Conservation (phyloP, 1,140 invertebrate species). For the Drosophila micromelanica region DNA sequence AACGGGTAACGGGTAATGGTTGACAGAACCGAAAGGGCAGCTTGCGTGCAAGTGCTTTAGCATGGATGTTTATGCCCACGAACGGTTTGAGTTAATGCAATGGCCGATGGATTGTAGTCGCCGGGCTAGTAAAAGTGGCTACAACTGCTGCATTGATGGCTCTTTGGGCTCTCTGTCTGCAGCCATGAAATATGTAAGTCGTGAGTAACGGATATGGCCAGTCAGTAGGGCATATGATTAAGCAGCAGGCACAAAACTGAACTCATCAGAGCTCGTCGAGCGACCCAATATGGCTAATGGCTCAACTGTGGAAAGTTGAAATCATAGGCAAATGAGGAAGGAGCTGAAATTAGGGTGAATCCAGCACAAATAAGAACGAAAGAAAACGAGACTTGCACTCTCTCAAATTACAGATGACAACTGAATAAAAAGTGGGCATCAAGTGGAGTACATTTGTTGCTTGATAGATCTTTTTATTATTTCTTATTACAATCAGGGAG, state of each 20-base stretch:
- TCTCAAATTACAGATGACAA: constrained; percentile 20
- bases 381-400: constrained; percentile 4
- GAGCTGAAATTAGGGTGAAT: constrained; percentile 5
- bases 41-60: constrained; percentile 50
- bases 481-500: not conserved
- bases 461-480: not conserved
- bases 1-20: not conserved
- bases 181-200: constrained; percentile 39
- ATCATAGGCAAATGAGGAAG: constrained; percentile 49
- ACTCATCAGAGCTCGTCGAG: constrained; percentile 30
- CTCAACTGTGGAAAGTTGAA: constrained; percentile 18
- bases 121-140: constrained; percentile 50
- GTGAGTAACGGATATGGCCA: constrained; percentile 21
- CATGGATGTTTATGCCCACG: constrained; percentile 56
- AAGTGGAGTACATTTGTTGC: not conserved
- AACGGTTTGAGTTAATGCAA: constrained; percentile 68
- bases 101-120: constrained; percentile 40
- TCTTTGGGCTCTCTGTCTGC: not conserved
- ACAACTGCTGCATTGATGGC: constrained; percentile 39
- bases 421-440: constrained; percentile 19
- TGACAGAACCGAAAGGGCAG: constrained; percentile 14
- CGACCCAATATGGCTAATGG: constrained; percentile 67
- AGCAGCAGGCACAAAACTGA: constrained; percentile 10
- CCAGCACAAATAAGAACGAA: not conserved
- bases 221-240: constrained; percentile 28